Evolutionary conservation across 1,140 invertebrate genomes (phyloP).

Genomic region (Polypedilum vanderplanki): DNA sequence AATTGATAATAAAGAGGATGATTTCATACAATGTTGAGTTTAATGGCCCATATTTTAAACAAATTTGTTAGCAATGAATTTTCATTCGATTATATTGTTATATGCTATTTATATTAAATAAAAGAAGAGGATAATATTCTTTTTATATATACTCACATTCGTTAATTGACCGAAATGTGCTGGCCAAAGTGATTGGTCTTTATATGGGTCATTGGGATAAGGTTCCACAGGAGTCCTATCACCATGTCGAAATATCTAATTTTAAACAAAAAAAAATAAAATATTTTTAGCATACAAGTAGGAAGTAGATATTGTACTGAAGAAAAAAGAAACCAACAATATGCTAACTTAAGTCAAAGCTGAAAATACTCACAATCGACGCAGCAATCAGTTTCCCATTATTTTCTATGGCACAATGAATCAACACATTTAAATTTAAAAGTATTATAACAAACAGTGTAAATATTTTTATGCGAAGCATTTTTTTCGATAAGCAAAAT

Average conservation of each 20-base stretch:
- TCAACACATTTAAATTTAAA: not conserved
- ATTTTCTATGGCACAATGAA: not conserved
- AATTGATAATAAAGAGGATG: not conserved
- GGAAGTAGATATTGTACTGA: not conserved
- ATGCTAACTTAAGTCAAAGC: not conserved
- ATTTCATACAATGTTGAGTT: not conserved
- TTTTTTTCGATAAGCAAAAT: not conserved
- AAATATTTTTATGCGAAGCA: not conserved
- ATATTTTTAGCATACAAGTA: slow-evolving; percentile 31
- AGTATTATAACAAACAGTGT: not conserved
- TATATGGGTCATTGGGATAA: slow-evolving; percentile 73
- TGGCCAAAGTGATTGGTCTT: slow-evolving; percentile 60
- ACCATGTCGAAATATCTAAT: slow-evolving; percentile 66
- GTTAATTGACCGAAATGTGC: slow-evolving; percentile 72
- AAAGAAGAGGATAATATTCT: too few species aligned
- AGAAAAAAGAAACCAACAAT: not conserved
- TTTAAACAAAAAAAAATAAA: slow-evolving; percentile 37
- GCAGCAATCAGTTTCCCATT: not conserved
- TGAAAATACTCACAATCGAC: not conserved
- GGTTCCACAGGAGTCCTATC: slow-evolving; percentile 67
- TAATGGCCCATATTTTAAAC: not conserved
- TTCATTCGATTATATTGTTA: not conserved
- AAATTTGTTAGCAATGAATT: not conserved
- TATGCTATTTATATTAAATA: too few species aligned
- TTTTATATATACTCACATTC: slow-evolving; percentile 50